Base-by-base conservation (phyloP, 1,140 invertebrate genomes). In the Eriosoma lanigerum region DNA sequence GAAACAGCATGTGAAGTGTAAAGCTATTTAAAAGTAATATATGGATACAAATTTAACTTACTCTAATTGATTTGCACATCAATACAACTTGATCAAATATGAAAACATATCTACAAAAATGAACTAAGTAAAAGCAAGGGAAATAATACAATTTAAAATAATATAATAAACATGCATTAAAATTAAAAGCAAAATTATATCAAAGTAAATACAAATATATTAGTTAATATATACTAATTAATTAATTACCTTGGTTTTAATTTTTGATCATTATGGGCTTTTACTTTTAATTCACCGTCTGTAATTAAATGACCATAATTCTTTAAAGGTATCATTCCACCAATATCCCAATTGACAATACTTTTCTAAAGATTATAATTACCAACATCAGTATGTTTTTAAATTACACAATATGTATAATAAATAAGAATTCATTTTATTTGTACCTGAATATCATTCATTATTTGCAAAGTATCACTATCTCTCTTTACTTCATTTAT, bases 401-500 rank as follows among this genome's bases (percentile, higher is more conserved):
- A 17, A 48, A 26, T 38, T 66, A 66, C 3, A 32, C 6, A 29
- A 29, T 15, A 64, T 68, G 32, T 24, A 68, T 24, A 5, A 38
- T 26, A 4, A 38, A 38, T 38, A 38, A 3, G 8, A 38, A 8
- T 8, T 38, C 8, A 38, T 8, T 38, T 3, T 38, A 38, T 38
- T 38, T 38, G 84, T 84, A 90, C 89, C 88, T 96, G 93, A 80
- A 98, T 93, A 87, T 96, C 94, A 82, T 91, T 90, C 83, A 99
- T 96, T 70, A 98, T 91, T 81, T 93, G 91, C 26, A 98, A 87
- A 73, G 94, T 94, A 85, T 98, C 97, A 73, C 93, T 96, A 87
- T 99, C 97, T 66, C 97, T 87, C 84, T 98, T 98, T n/a, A 98
- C 95, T 89, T 99, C 97, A 86, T 99, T 99, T 81, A 98, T 97